A percentile compares a stretch with the other conserved stretches of the same genome.
These are phyloP conservation scores for Hyles euphorbiae DNA, from an alignment of 1,140 invertebrate species.

Conservation along the genomic window DNA sequence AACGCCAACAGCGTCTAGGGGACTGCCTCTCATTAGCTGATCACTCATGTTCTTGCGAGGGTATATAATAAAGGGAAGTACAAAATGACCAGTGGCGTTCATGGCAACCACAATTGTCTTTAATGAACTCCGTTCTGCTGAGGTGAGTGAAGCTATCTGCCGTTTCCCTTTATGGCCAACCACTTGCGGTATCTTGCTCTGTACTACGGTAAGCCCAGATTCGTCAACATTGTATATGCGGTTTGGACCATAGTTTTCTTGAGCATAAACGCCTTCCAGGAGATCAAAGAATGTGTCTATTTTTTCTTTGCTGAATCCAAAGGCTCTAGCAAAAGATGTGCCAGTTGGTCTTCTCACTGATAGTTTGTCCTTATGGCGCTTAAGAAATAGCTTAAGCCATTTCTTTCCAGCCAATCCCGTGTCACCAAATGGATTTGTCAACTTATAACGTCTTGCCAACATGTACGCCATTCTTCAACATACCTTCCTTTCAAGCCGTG, in stretches of 20 bases:
- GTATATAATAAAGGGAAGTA: slow-evolving; percentile 26
- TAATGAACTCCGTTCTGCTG: slow-evolving; percentile 24
- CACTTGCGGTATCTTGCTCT: slow-evolving; percentile 19
- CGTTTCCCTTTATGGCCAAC: slow-evolving; percentile 20
- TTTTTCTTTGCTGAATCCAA: slow-evolving; percentile 23
- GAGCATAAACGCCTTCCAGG: slow-evolving; percentile 11
- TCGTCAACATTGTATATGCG: too few relatives aligned
- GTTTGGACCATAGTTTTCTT: slow-evolving; percentile 17
- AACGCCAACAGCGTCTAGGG: slow-evolving; percentile 41
- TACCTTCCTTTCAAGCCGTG: slow-evolving; percentile 18
- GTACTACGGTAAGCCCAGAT: slow-evolving; percentile 20
- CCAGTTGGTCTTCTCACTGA: slow-evolving; percentile 22
- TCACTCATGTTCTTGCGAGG: slow-evolving; percentile 48
- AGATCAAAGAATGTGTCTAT: slow-evolving; percentile 20
- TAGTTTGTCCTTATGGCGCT: slow-evolving; percentile 22
- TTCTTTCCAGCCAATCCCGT: slow-evolving; percentile 17
- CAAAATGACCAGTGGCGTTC: slow-evolving; percentile 21
- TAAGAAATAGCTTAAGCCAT: too few relatives aligned
- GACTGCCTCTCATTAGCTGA: slow-evolving; percentile 33
- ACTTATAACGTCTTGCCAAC: slow-evolving; percentile 21
- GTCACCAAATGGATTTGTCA: slow-evolving; percentile 19
- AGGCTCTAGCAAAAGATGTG: slow-evolving; percentile 22
- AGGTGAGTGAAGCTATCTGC: slow-evolving; percentile 20
- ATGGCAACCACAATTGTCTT: slow-evolving; percentile 21
- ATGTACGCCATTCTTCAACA: slow-evolving; percentile 27